phyloP scores from a whole-genome alignment of 2,113 vertebrate species.

The Pseudorhombus dupliciocellatus region DNA sequence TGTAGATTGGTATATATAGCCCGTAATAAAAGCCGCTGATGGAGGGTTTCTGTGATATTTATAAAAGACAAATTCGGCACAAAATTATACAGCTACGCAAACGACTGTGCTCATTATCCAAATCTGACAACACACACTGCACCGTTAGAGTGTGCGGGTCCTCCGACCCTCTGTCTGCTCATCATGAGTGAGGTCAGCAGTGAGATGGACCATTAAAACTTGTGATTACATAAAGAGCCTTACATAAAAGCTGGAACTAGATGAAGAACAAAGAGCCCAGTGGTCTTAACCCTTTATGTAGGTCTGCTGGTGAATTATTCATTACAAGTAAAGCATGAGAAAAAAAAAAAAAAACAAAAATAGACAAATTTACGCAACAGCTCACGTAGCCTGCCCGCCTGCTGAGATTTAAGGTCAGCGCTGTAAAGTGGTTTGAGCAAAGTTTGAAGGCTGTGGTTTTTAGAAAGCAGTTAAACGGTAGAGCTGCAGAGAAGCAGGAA shows the following conservation, averaged over 20 bases:
- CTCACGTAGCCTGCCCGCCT: constrained; percentile 44
- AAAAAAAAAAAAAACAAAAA: constrained; percentile 48
- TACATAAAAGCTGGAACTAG: constrained; percentile 67
- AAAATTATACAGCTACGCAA: constrained; percentile 28
- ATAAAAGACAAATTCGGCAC: constrained; percentile 16
- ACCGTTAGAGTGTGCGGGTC: neutral
- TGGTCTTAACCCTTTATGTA: constrained; percentile 57
- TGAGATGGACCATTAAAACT: constrained; percentile 59
- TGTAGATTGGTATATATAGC: constrained; percentile 37
- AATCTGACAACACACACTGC: constrained; percentile 5
- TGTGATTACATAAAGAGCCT: constrained; percentile 74
- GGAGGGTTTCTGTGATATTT: constrained; percentile 25
- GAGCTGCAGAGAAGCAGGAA: constrained; percentile 49
- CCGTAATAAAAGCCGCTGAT: constrained; percentile 23
- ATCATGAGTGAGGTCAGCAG: constrained; percentile 34
- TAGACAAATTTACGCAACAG: constrained; percentile 65
- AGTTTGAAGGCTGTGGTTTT: constrained; percentile 62
- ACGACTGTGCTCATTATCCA: neutral
- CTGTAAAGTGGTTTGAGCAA: constrained; percentile 63
- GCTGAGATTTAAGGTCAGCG: constrained; percentile 61
- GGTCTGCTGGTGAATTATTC: constrained; percentile 69
- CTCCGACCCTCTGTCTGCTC: constrained; percentile 27
- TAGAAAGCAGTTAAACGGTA: constrained; percentile 50
- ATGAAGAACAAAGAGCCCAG: constrained; percentile 71
- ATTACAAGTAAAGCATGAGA: constrained; percentile 47